A percentile compares a stretch with the other conserved stretches of the same genome.
phyloP scores from a whole-genome alignment of 2,888 invertebrate species.

The Ormyrus labotus region DNA sequence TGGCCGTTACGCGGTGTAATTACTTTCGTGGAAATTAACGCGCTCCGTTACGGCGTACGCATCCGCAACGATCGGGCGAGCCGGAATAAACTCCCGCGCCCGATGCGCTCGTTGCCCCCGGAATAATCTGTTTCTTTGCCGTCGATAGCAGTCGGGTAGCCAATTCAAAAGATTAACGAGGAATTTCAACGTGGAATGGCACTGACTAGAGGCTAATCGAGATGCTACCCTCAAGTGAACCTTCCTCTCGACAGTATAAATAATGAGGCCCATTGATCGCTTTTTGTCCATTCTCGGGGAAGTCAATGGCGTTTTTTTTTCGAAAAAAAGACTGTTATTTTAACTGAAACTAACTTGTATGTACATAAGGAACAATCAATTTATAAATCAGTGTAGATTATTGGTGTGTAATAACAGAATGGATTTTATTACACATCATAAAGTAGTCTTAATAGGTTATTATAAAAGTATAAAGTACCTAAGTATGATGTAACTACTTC shows the following conservation, averaged over 20 bases:
- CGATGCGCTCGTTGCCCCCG: slow-evolving; percentile 1
- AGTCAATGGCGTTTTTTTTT: too few relatives aligned
- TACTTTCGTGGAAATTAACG: slow-evolving; percentile 39
- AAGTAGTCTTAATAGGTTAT: too few relatives aligned
- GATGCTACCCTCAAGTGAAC: slow-evolving; percentile 7
- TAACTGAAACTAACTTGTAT: too few relatives aligned
- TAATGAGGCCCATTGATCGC: background rate
- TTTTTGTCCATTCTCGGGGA: too few relatives aligned
- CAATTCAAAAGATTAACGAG: slow-evolving; percentile 32
- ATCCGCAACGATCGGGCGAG: background rate
- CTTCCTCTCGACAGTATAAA: slow-evolving; percentile 15
- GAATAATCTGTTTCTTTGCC: slow-evolving; percentile 34
- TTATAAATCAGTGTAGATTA: too few relatives aligned
- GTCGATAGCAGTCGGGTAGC: background rate
- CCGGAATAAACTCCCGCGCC: slow-evolving; percentile 28
- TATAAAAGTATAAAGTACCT: too few relatives aligned
- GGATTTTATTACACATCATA: too few relatives aligned
- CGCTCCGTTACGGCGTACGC: slow-evolving; percentile 13
- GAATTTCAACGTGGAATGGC: background rate
- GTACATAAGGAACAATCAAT: too few relatives aligned
- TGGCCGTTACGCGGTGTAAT: slow-evolving; percentile 37
- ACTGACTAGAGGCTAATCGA: slow-evolving; percentile 30
- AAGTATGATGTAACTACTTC: too few relatives aligned
- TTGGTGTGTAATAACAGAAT: too few relatives aligned
- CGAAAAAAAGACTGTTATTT: too few relatives aligned